Conservation (phyloP, 2,888 invertebrate species). For the Ormyrus labotus region DNA sequence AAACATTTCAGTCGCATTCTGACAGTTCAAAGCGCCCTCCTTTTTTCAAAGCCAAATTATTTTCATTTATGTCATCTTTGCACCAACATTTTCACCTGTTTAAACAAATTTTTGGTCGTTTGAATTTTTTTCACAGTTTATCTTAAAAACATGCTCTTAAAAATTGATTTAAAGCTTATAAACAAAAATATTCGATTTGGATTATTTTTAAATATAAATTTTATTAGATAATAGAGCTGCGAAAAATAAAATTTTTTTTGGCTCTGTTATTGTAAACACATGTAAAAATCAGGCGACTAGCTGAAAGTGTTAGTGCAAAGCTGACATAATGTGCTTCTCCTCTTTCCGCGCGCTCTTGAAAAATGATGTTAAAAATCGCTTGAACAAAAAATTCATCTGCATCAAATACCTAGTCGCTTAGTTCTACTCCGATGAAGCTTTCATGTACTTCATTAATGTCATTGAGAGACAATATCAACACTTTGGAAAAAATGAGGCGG, state of each 20-base stretch:
- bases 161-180: too few species aligned
- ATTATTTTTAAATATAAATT: too few species aligned
- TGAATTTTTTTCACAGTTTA: too few species aligned
- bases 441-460: constrained; percentile 41
- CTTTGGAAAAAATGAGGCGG: neutral
- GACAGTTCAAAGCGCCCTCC: too few species aligned
- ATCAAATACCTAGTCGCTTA: constrained; percentile 37
- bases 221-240: neutral
- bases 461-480: constrained; percentile 4
- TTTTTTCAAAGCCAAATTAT: too few species aligned
- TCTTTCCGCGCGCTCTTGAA: neutral
- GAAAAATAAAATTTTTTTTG: neutral
- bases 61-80: too few species aligned
- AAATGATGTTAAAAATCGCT: constrained; percentile 29
- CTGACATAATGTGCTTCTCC: constrained; percentile 16
- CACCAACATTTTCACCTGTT: too few species aligned
- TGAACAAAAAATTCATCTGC: constrained; percentile 41
- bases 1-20: too few species aligned
- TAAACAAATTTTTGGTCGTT: too few species aligned
- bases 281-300: neutral
- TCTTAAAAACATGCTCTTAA: too few species aligned
- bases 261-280: constrained; percentile 13
- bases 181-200: too few species aligned
- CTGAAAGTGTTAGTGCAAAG: constrained; percentile 24
- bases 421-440: constrained; percentile 22